These are phyloP conservation scores for Piscicola geometra DNA, from an alignment of 2,888 invertebrate species.

Conservation along the genomic window DNA sequence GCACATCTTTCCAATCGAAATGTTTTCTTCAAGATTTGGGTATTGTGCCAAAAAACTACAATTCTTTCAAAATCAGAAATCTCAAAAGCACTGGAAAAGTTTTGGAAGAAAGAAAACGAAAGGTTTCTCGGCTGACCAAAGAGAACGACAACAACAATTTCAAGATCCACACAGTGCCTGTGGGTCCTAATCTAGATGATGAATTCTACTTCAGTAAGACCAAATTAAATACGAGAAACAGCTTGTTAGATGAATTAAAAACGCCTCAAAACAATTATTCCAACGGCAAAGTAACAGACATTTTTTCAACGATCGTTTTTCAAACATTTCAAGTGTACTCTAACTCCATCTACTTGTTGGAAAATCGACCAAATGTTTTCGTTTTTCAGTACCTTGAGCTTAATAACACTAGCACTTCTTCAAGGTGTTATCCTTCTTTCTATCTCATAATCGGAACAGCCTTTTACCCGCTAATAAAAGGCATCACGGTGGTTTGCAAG, in stretches of 20 bases:
- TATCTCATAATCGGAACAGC: background rate
- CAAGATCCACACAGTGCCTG: background rate
- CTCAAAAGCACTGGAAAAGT: background rate
- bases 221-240: background rate
- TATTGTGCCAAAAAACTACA: background rate
- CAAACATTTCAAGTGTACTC: background rate
- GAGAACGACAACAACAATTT: background rate
- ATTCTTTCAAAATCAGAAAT: background rate
- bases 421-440: background rate
- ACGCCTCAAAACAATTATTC: background rate
- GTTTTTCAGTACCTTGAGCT: background rate
- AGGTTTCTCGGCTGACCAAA: background rate
- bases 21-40: background rate
- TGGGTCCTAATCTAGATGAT: no score
- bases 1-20: background rate
- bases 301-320: background rate
- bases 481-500: background rate
- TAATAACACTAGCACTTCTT: background rate
- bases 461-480: background rate
- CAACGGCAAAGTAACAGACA: background rate
- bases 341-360: background rate
- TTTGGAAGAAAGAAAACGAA: background rate
- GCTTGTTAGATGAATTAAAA: background rate
- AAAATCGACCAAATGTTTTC: background rate
- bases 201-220: no score